These are phyloP conservation scores for Scylla paramamosain DNA, from an alignment of 1,140 invertebrate species.

Conservation along the genomic window DNA sequence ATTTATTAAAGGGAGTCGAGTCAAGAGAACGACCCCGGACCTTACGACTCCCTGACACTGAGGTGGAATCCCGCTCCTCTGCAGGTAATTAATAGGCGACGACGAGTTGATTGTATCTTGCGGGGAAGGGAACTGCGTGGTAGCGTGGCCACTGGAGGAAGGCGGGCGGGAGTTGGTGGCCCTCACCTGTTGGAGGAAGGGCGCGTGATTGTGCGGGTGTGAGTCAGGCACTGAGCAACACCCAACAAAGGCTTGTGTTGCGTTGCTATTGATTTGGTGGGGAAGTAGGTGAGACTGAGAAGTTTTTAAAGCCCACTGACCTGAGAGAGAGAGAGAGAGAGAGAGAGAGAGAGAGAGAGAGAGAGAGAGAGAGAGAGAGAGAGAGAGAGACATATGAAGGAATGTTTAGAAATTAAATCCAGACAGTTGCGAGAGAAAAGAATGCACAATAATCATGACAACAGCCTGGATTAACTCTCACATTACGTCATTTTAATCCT, in stretches of 20 bases:
- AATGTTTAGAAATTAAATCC: too few relatives aligned
- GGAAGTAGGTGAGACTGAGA: neutral
- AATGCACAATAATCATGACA: too few relatives aligned
- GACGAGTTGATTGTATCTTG: neutral
- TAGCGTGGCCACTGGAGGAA: neutral
- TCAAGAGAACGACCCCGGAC: neutral
- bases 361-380: too few relatives aligned
- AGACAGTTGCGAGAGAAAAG: too few relatives aligned
- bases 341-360: too few relatives aligned
- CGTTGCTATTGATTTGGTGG: neutral
- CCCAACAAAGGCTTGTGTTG: neutral
- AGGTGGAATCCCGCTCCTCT: neutral
- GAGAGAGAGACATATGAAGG: too few relatives aligned
- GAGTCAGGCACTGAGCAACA: neutral
- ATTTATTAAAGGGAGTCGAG: neutral
- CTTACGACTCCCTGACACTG: neutral
- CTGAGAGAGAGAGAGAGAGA: too few relatives aligned
- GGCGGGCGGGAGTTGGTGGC: neutral
- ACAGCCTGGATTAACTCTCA: too few relatives aligned
- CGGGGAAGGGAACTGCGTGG: neutral
- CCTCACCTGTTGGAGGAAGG: neutral
- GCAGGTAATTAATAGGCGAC: slow-evolving; percentile 1
- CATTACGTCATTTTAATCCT: too few relatives aligned
- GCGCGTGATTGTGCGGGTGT: neutral
- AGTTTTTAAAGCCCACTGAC: neutral